Base-by-base conservation (phyloP, 2,797 vertebrate genomes). In the Lateolabrax maculatus region DNA sequence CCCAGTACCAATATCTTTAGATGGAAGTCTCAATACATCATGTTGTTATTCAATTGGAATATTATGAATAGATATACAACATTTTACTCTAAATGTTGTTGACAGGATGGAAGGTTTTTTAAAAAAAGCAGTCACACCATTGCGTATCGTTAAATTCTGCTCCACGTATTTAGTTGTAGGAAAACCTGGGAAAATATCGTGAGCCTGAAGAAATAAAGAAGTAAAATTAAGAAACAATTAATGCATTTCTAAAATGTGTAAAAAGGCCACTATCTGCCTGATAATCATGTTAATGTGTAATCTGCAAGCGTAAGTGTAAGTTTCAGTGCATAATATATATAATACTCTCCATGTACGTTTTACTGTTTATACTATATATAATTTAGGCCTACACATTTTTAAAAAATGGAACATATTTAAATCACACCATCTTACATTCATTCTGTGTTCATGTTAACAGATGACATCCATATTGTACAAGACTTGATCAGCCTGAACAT, bases 401-500 rank as follows among this genome's bases (percentile, higher is more conserved):
- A 44, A 18, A 44, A 36, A 44, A 15, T 31, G 3, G 2, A 58
- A 25, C 29, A 23, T 5, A 68, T 36, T 55, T n/a, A 70, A 46
- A 18, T 9, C 5, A 1, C 19, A 19, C 3, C 4, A 7, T 58
- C 36, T 41, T 18, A n/a, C 16, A n/a, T 49, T 41, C 6, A 41
- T 31, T 63, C 16, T 75, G 60, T 71, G 41, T 73, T 84, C 60
- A 67, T 43, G 25, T 67, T n/a, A 73, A 37, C 36, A 72, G 37
- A 75, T 53, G 31, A 60, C 10, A 68, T 65, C 34, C 25, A 51
- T 39, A 56, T 16, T 65, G 39, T 69, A 19, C 25, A 70, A 39
- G 23, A 51, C 29, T 49, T 63, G 19, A 52, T 77, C 66, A 69
- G 44, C 60, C n/a, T 37, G 53, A 77, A 84, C 67, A 81, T 83